Evolutionary conservation across 1,140 invertebrate species (phyloP).

Genomic region (Eurytemora carolleeae): DNA sequence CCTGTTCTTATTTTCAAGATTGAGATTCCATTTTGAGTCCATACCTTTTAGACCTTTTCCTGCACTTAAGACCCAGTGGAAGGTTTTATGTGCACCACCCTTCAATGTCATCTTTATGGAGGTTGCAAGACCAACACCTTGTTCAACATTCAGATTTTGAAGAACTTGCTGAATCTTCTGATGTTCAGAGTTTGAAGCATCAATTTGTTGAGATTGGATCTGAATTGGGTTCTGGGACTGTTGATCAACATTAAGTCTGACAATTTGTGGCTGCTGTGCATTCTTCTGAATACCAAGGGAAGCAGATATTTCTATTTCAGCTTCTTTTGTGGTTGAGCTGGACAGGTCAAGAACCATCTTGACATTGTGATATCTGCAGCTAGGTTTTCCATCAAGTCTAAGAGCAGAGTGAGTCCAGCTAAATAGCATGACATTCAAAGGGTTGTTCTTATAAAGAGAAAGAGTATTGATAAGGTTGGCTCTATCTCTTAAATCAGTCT

Average conservation of each 20-base stretch:
- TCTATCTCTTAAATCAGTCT: neutral
- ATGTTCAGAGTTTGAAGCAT: neutral
- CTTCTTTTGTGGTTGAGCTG: neutral
- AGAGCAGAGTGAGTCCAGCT: neutral
- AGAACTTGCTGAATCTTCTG: neutral
- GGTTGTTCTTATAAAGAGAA: slow-evolving; percentile 7
- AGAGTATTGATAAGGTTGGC: neutral
- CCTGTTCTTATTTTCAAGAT: neutral
- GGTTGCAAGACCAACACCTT: neutral
- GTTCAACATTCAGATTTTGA: neutral
- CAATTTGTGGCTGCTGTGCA: neutral
- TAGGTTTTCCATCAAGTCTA: neutral
- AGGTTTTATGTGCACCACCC: neutral
- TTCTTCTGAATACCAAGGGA: slow-evolving; percentile 1
- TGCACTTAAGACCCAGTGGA: neutral
- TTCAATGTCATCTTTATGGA: neutral
- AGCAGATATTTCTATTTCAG: neutral
- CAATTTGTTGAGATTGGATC: neutral
- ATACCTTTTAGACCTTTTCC: neutral
- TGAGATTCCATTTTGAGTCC: slow-evolving; percentile 2
- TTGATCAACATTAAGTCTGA: neutral
- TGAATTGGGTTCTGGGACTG: neutral
- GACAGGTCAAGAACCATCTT: neutral
- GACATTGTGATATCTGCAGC: slow-evolving; percentile 5
- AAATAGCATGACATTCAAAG: slow-evolving; percentile 9